Conservation (phyloP, 2,888 invertebrate species). For the Tineola bisselliella region DNA sequence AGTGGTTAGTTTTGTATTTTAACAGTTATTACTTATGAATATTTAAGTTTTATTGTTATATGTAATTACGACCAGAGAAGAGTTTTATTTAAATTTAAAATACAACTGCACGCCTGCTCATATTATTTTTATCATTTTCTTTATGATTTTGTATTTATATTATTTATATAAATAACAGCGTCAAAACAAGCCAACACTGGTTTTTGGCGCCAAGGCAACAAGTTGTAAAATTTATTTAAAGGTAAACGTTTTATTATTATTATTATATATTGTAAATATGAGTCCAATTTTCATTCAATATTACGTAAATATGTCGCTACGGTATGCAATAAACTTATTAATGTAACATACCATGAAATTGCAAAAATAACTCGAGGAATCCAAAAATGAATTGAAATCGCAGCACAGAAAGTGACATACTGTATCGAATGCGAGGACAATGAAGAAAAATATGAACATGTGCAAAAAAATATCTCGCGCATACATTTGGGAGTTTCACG, state of each 20-base stretch:
- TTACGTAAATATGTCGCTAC: no score
- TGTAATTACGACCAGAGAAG: background rate
- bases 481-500: constrained; percentile 67
- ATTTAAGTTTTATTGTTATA: background rate
- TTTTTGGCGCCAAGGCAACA: no score
- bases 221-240: no score
- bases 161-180: no score
- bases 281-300: no score
- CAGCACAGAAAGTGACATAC: constrained; percentile 48
- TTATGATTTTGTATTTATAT: no score
- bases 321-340: no score
- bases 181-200: no score
- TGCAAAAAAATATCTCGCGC: constrained; percentile 64
- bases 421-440: constrained; percentile 61
- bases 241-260: no score
- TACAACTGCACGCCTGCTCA: no score
- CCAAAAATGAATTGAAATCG: constrained; percentile 25
- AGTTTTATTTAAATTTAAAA: background rate
- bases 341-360: background rate
- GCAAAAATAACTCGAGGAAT: constrained; percentile 3
- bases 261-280: no score
- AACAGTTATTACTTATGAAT: background rate
- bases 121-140: no score
- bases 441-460: constrained; percentile 61
- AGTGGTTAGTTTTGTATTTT: background rate